phyloP scores from a whole-genome alignment of 2,797 vertebrate species.

The Myotis vivesi region DNA sequence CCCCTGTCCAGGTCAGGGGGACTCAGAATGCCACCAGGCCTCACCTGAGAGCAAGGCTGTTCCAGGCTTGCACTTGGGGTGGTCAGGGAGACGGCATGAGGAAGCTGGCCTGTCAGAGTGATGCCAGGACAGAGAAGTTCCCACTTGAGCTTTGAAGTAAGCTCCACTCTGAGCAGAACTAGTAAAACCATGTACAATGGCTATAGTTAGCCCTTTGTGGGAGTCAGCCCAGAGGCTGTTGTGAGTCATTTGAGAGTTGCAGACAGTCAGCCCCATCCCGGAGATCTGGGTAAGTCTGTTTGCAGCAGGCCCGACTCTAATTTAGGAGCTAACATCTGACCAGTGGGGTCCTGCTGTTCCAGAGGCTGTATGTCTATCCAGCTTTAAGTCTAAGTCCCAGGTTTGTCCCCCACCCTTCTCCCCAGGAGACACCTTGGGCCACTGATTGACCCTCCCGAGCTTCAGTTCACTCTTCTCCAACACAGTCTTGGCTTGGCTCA shows the following conservation, averaged over 20 bases:
- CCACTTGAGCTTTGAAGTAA: neutral
- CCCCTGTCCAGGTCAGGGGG: neutral
- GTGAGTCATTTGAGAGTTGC: neutral
- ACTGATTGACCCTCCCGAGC: neutral
- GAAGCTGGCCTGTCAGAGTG: neutral
- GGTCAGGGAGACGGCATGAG: rapidly evolving
- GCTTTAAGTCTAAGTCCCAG: neutral
- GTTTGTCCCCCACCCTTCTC: neutral
- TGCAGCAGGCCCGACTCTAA: neutral
- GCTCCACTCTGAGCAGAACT: neutral
- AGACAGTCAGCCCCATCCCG: neutral
- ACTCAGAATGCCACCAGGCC: rapidly evolving
- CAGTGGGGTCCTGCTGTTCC: neutral
- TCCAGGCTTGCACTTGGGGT: too few species aligned
- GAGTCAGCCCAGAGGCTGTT: neutral
- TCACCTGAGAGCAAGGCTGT: neutral
- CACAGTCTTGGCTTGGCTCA: neutral
- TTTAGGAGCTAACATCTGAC: neutral
- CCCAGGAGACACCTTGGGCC: neutral
- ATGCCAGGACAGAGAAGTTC: neutral
- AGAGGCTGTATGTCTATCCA: neutral
- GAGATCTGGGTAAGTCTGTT: neutral
- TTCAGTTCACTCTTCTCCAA: too few species aligned
- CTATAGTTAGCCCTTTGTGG: neutral
- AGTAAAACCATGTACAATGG: neutral